Evolutionary conservation across 2,113 vertebrate genomes (phyloP), one percentile per base, ranked within the genome.

Genomic region (Laterallus jamaicensis): DNA sequence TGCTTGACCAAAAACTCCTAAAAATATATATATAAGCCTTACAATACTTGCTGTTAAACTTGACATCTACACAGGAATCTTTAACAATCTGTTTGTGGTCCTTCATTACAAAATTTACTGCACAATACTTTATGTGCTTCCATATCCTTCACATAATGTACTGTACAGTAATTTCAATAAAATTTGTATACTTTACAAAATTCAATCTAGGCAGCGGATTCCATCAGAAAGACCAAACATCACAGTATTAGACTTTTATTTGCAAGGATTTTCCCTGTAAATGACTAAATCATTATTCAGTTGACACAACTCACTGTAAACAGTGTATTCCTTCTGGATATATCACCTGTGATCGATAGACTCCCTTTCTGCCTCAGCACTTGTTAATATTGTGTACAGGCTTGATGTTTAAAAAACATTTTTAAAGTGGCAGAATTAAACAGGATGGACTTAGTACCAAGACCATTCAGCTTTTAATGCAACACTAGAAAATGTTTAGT

Each of bases 71-170:
- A 83, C 15, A 69, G 85, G 75, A 92, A 96, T 83, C 92, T 96
- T 95, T 96, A 97, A 93, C 85, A 96, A 96, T 89, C 68, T 54
- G 64, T 96, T 96, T 91, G 93, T 92, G 85, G 67, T 56, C 87
- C 76, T 96, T 97, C 93, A 81, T 96, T 96, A 91, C 92, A 86
- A 94, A 97, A 97, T 97, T 95, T 97, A 97, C 82, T 78, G 70
- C 86, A 93, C 91, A 91, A 96, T 94, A 82, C 59, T 97, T 95
- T 96, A 94, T 90, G 88, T 96, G 87, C 95, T 94, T 95, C 95
- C 74, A 90, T 91, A 96, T 97, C 85, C 77, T 83, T 89, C 94
- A 93, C 94, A 96, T 95, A 96, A 96, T 96, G 89, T 58, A 82
- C 82, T 94, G 58, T 94, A 92, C 88, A 91, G 82, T 93, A 93